Conservation (phyloP, 2,797 vertebrate genomes). For the Aselliscus stoliczkanus region DNA sequence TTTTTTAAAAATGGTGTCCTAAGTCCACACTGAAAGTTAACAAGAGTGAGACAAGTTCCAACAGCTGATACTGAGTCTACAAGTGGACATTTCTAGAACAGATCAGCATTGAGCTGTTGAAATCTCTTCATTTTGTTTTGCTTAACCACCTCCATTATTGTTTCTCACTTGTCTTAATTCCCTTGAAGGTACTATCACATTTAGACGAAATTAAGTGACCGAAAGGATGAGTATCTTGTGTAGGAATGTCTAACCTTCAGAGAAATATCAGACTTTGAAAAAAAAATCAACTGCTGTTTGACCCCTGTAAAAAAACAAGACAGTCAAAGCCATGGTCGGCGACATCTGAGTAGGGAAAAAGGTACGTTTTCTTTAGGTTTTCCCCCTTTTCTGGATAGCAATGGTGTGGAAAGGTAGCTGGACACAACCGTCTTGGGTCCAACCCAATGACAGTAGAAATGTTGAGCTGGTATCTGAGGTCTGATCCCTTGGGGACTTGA, state of each 20-base stretch:
- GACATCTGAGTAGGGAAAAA: slow-evolving; percentile 33
- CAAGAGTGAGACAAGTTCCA: not conserved
- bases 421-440: not conserved
- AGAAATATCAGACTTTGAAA: not conserved
- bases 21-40: not conserved
- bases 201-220: not conserved
- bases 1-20: not conserved
- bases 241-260: not conserved
- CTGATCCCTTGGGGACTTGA: slow-evolving; percentile 41
- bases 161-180: not conserved
- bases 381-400: slow-evolving; percentile 9
- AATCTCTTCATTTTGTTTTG: not conserved
- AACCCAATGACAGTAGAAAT: slow-evolving; percentile 60
- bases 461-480: not conserved
- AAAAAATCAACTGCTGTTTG: not conserved
- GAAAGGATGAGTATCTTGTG: not conserved
- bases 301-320: not conserved
- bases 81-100: not conserved
- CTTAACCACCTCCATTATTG: not conserved
- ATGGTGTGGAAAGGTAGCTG: not conserved
- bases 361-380: slow-evolving; percentile 66
- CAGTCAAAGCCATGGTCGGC: slow-evolving; percentile 76
- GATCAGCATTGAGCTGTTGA: not conserved
- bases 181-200: not conserved
- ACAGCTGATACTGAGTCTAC: not conserved